Base-by-base conservation (phyloP, 2,888 invertebrate species). In the Micoletzkya japonica region DNA sequence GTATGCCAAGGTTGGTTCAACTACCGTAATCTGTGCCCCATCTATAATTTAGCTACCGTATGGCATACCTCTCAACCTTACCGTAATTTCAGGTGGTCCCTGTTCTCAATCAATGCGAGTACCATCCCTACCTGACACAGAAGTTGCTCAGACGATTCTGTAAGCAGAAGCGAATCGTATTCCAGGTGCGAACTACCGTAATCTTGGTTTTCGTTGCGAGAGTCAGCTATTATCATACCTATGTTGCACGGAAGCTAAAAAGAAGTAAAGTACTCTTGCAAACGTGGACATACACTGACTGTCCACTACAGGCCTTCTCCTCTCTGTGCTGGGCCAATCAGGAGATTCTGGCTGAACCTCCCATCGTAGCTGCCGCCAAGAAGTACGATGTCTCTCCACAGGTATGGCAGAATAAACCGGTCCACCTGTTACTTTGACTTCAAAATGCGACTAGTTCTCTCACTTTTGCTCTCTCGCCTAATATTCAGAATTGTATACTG, bases 291-390 rank as follows among this genome's bases (percentile, higher is more conserved):
- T n/a, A n/a, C n/a, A n/a, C n/a, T n/a, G n/a, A n/a, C n/a, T n/a
- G 24, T 34, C 4, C 30, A 6, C 17, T 1, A 20, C 50, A 87
- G 75, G 87, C 87, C 0, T 87, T 87, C 73, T 86, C 87, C 0
- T 87, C 87, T n/a, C 81, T 87, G 4, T 87, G 87, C 14, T 79
- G 81, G 77, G 77, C 73, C 36, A 73, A 79, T 50, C 70, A 77
- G 39, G 77, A 78, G 17, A 86, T 92, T 39, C 81, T 91, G 2
- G 84, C 87, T n/a, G 89, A 91, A 82, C 86, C 89, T 0, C 84
- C 86, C 0, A 89, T 93, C 1, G 84, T 85, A 39, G 82, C 86
- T 58, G 89, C 92, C 70, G 90, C 92, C 0, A 80, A 86, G 20
- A 88, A 89, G 74, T 85, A 90, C 24, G 85, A 88, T 1, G 73